phyloP scores from a whole-genome alignment of 2,797 vertebrate genomes.

The Anguilla megastoma region DNA sequence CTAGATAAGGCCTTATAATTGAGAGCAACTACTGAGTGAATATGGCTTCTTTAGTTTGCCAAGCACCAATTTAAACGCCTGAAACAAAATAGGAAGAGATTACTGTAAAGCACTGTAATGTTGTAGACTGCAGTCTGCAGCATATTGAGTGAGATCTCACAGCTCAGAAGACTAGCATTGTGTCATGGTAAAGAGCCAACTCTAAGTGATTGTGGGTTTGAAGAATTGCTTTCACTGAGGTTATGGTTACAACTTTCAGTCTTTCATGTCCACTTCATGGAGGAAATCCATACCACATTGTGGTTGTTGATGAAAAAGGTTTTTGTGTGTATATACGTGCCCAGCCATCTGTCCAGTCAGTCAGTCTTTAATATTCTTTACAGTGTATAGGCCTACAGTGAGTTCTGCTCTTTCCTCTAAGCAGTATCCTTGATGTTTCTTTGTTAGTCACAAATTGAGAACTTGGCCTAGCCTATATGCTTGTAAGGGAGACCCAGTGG shows the following conservation, averaged over 20 bases:
- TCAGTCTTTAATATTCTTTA: not conserved
- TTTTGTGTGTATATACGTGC: conserved; percentile 41
- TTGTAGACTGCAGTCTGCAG: not conserved
- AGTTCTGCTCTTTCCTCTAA: conserved; percentile 24
- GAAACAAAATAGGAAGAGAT: conserved; percentile 9
- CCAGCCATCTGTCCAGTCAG: conserved; percentile 15
- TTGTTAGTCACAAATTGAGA: not conserved
- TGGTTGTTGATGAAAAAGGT: conserved; percentile 52
- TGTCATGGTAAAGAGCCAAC: conserved; percentile 32
- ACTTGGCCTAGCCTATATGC: not conserved
- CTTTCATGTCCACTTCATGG: conserved; percentile 55
- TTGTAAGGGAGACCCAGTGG: not conserved
- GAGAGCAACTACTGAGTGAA: conserved; percentile 3
- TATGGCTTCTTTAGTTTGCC: conserved; percentile 2
- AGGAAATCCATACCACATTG: conserved; percentile 65
- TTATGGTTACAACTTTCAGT: conserved; percentile 63
- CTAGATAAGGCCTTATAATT: conserved; percentile 1
- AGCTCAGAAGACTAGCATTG: not conserved
- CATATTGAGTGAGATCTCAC: not conserved
- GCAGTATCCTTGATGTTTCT: not conserved
- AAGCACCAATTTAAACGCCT: conserved; percentile 9
- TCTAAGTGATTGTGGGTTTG: conserved; percentile 65
- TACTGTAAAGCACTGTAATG: conserved; percentile 13
- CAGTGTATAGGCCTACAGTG: not conserved
- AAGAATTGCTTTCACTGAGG: conserved; percentile 62